A percentile compares a stretch with the other conserved stretches of the same genome.
Evolutionary conservation across 2,888 invertebrate species (phyloP).

Genomic region (Nephrotoma guestfalica): DNA sequence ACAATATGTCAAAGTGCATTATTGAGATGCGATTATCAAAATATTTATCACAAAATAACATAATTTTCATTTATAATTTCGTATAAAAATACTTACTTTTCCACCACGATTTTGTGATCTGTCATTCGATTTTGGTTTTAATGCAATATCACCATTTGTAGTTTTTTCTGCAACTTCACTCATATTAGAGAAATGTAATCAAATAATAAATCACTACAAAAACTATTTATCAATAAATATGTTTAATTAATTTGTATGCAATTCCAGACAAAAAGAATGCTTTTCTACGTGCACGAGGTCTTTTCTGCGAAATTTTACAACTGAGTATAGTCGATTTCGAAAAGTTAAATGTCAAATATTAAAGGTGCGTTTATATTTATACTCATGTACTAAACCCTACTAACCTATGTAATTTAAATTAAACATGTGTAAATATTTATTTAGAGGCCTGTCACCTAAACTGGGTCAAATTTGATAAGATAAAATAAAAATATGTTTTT

Average conservation of each 20-base stretch:
- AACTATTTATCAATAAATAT: not conserved
- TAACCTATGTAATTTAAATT: not conserved
- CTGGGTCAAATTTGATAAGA: not conserved
- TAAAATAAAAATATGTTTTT: not conserved
- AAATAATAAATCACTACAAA: not conserved
- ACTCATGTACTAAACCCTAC: not conserved
- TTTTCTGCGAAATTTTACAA: not conserved
- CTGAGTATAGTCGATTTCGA: not conserved
- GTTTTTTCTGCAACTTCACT: not conserved
- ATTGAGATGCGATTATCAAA: not conserved
- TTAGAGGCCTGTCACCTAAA: not conserved
- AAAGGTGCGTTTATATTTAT: not conserved
- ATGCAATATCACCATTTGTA: not conserved
- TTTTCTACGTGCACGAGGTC: conserved; percentile 1
- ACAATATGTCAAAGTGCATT: not conserved
- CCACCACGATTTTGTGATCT: not conserved
- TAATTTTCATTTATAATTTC: not conserved
- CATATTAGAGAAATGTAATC: not conserved
- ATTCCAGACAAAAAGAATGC: not conserved
- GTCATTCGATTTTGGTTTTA: not conserved
- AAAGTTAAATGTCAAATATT: not conserved
- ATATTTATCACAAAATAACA: not conserved
- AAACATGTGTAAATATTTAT: not conserved
- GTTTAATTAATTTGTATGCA: not conserved
- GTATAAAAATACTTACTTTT: not conserved